Conservation (phyloP, 2,888 invertebrate genomes). For the Andrena marginata region DNA sequence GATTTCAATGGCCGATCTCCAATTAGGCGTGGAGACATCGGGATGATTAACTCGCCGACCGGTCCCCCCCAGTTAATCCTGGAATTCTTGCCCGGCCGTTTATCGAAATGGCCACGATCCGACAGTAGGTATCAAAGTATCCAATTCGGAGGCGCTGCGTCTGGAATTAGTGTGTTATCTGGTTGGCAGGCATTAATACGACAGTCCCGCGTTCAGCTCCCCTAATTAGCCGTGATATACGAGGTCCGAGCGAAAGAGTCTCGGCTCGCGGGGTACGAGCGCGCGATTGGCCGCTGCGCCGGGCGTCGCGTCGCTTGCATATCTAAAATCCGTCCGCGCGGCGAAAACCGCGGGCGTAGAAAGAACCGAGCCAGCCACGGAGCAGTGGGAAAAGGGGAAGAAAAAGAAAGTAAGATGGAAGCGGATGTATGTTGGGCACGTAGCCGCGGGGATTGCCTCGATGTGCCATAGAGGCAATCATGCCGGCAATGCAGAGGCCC, state of each 20-base stretch:
- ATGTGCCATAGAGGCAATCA: conserved; percentile 85
- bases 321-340: conserved; percentile 75
- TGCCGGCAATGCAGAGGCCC: conserved; percentile 85
- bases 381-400: conserved; percentile 65
- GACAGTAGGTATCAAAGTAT: background rate
- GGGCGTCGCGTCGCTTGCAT: conserved; percentile 73
- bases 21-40: background rate
- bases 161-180: conserved; percentile 41
- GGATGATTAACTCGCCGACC: background rate
- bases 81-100: background rate
- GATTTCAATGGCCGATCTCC: background rate
- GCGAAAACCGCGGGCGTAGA: conserved; percentile 64
- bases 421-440: conserved; percentile 85
- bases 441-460: conserved; percentile 85
- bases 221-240: conserved; percentile 79
- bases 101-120: conserved; percentile 20
- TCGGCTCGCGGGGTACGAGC: conserved; percentile 76
- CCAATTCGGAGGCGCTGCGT: background rate
- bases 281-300: conserved; percentile 74
- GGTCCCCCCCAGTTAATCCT: background rate
- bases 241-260: conserved; percentile 65
- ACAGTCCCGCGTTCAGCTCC: conserved; percentile 66
- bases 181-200: conserved; percentile 49
- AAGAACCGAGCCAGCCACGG: conserved; percentile 56
- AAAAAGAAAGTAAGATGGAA: conserved; percentile 78